Conservation (phyloP, 2,888 invertebrate species). For the Noctua janthe region DNA sequence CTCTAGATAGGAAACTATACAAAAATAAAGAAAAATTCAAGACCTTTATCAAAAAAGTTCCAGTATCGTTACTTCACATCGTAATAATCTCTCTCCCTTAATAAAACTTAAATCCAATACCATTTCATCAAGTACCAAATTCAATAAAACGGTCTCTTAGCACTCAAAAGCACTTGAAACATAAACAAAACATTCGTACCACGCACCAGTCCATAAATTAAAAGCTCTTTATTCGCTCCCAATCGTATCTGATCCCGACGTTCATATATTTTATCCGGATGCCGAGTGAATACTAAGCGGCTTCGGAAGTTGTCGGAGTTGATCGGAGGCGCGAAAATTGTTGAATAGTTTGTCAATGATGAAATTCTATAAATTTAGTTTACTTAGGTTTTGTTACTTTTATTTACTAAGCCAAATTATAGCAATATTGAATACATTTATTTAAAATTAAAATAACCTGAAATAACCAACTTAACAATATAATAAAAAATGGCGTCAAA, state of each 20-base stretch:
- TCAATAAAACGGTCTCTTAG: conserved; percentile 44
- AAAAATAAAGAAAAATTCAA: not conserved
- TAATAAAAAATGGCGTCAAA: not conserved
- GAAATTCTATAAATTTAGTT: not conserved
- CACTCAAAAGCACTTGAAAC: conserved; percentile 32
- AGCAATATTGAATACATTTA: not conserved
- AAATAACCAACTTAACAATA: not conserved
- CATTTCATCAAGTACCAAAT: conserved; percentile 33
- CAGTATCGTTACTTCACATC: not conserved
- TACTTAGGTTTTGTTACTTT: not conserved
- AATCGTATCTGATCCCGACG: conserved; percentile 61
- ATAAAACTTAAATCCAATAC: conserved; percentile 22
- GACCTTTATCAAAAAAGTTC: not conserved
- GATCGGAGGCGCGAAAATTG: conserved; percentile 38
- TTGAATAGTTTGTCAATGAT: conserved; percentile 15
- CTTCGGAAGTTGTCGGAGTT: conserved; percentile 35
- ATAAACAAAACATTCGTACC: conserved; percentile 59
- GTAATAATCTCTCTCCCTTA: not conserved
- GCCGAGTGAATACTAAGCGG: conserved; percentile 59
- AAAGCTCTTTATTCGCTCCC: conserved; percentile 59
- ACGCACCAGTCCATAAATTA: conserved; percentile 60
- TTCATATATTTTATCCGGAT: conserved; percentile 66
- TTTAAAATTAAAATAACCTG: no score
- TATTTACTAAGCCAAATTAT: not conserved
- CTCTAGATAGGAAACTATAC: not conserved